phyloP scores from a whole-genome alignment of 1,140 invertebrate species.

The Bombus pascuorum region DNA sequence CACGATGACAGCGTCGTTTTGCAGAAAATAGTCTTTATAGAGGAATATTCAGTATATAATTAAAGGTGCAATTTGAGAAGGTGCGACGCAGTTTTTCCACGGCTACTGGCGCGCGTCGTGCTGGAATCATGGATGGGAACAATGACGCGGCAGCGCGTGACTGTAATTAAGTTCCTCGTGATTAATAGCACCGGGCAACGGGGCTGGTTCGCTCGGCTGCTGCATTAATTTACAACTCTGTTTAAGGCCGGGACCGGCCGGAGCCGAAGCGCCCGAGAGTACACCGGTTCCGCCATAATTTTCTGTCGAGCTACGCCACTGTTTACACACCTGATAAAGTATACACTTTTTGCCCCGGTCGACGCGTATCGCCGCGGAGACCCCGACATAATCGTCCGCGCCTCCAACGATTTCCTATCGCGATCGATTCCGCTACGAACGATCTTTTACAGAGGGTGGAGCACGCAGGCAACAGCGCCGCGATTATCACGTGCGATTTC shows the following conservation, averaged over 20 bases:
- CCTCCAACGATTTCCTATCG: neutral
- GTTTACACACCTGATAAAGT: conserved; percentile 50
- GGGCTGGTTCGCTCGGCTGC: conserved; percentile 33
- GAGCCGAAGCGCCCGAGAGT: conserved; percentile 15
- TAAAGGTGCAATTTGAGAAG: neutral
- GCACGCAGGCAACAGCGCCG: neutral
- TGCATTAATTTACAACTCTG: conserved; percentile 58
- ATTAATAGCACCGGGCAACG: conserved; percentile 49
- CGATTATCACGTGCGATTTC: neutral
- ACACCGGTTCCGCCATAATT: conserved; percentile 47
- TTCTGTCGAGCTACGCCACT: conserved; percentile 35
- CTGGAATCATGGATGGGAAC: conserved; percentile 39
- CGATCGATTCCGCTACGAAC: neutral
- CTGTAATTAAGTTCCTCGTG: conserved; percentile 58
- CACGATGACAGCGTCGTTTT: too few species aligned
- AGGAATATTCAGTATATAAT: neutral
- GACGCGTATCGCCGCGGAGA: neutral
- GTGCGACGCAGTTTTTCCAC: conserved; percentile 9
- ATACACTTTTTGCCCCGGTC: conserved; percentile 13
- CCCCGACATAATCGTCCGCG: conserved; percentile 4
- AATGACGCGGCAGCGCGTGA: conserved; percentile 58
- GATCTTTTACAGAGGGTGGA: neutral
- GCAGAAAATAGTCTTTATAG: too few species aligned
- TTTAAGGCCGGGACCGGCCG: conserved; percentile 37
- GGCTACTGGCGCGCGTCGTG: neutral